phyloP scores from a whole-genome alignment of 2,113 vertebrate genomes.

The Pseudopipra pipra region DNA sequence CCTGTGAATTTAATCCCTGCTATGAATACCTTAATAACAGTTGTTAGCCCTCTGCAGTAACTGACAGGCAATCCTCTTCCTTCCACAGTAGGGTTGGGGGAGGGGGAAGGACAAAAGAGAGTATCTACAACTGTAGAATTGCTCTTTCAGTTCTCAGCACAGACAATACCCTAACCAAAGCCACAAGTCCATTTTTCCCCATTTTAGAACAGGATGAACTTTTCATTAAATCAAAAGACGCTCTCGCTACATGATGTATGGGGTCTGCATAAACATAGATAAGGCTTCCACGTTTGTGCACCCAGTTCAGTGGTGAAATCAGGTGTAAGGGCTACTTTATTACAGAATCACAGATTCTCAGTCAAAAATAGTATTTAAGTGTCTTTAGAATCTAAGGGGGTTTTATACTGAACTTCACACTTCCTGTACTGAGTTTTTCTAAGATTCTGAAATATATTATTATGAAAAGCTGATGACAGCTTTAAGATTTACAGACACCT shows the following conservation, averaged over 20 bases:
- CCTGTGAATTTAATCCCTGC: background rate
- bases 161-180: background rate
- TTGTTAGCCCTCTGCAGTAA: background rate
- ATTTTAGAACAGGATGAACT: background rate
- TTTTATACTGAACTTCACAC: slow-evolving; percentile 49
- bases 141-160: background rate
- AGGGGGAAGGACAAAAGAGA: background rate
- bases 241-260: background rate
- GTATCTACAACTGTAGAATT: background rate
- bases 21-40: background rate
- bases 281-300: background rate
- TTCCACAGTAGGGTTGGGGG: background rate
- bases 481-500: slow-evolving; percentile 12
- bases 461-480: slow-evolving; percentile 41
- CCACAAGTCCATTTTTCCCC: background rate
- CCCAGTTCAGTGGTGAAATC: background rate
- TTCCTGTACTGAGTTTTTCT: slow-evolving; percentile 35
- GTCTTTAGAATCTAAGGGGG: slow-evolving; percentile 33
- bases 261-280: background rate
- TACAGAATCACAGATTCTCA: background rate
- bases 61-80: background rate
- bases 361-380: background rate
- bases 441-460: slow-evolving; percentile 39
- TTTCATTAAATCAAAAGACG: background rate
- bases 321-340: background rate